phyloP scores from a whole-genome alignment of 2,113 vertebrate species.

The Gobio gobio region DNA sequence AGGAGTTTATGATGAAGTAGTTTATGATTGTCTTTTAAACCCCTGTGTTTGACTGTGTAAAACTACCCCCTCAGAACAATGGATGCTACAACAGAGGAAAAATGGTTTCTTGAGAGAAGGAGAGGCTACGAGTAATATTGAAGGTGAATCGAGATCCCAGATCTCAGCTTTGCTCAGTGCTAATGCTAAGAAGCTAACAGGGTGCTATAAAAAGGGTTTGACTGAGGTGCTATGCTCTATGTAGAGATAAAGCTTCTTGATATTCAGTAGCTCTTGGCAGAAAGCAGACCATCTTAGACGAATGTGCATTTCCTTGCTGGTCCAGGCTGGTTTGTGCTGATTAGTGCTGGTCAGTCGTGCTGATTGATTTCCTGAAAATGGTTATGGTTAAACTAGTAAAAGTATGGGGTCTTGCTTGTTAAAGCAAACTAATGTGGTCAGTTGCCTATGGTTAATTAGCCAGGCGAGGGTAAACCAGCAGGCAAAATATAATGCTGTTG shows the following conservation, averaged over 20 bases:
- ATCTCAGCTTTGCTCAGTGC: slow-evolving; percentile 33
- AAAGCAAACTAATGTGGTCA: slow-evolving; percentile 1
- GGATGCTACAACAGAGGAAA: slow-evolving; percentile 74
- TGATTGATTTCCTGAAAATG: background rate
- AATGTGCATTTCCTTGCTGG: background rate
- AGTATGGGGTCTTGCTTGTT: background rate
- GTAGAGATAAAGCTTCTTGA: slow-evolving; percentile 14
- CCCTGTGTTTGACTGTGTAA: slow-evolving; percentile 29
- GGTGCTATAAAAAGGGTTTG: background rate
- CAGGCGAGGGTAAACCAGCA: background rate
- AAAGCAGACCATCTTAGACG: background rate
- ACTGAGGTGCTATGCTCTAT: background rate
- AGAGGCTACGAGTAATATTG: slow-evolving; percentile 53
- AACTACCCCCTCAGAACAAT: slow-evolving; percentile 69
- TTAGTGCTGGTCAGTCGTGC: background rate
- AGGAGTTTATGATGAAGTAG: background rate
- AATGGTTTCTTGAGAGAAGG: slow-evolving; percentile 60
- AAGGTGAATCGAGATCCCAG: slow-evolving; percentile 58
- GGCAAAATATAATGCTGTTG: background rate
- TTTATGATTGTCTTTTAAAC: too few species aligned
- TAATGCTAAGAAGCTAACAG: slow-evolving; percentile 14
- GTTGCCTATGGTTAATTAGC: background rate
- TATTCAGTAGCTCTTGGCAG: background rate
- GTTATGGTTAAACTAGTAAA: slow-evolving; percentile 7
- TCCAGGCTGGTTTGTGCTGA: slow-evolving; percentile 5